A percentile compares a stretch with the other conserved stretches of the same genome.
phyloP scores from a whole-genome alignment of 2,797 vertebrate species.

The Coendou prehensilis region DNA sequence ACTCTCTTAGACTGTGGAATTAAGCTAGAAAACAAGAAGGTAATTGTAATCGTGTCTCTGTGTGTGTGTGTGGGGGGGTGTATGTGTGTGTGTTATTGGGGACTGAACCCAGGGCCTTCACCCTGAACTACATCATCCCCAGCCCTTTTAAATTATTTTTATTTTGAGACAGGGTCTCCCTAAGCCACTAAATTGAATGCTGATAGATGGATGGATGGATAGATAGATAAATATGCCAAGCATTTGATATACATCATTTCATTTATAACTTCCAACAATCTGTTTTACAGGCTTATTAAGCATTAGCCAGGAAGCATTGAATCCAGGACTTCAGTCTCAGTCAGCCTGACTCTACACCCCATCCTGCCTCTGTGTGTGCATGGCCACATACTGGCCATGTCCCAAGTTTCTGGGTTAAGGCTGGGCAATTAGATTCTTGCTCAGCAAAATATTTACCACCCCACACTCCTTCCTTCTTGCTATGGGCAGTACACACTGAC shows the following conservation, averaged over 20 bases:
- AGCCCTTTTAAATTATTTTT: background rate
- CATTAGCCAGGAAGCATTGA: background rate
- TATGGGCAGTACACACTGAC: too few species aligned
- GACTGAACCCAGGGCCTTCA: background rate
- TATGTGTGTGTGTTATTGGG: background rate
- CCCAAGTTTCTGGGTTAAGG: background rate
- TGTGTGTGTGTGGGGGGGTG: background rate
- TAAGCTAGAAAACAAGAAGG: background rate
- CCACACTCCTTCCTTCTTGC: background rate
- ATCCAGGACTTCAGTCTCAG: background rate
- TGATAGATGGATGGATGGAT: background rate
- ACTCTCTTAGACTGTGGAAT: background rate
- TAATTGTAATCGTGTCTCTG: background rate
- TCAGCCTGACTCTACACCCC: background rate
- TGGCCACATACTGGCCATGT: accelerated
- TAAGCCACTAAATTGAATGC: background rate
- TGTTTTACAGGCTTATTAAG: background rate
- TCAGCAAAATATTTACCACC: background rate
- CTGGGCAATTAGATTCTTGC: background rate
- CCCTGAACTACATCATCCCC: background rate
- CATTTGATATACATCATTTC: background rate
- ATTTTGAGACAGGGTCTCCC: background rate
- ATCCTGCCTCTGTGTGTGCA: accelerated
- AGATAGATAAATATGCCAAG: background rate
- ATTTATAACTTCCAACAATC: background rate